A percentile compares a stretch with the other conserved stretches of the same genome.
Conservation (phyloP, 2,888 invertebrate genomes). For the Antheraea yamamai region DNA sequence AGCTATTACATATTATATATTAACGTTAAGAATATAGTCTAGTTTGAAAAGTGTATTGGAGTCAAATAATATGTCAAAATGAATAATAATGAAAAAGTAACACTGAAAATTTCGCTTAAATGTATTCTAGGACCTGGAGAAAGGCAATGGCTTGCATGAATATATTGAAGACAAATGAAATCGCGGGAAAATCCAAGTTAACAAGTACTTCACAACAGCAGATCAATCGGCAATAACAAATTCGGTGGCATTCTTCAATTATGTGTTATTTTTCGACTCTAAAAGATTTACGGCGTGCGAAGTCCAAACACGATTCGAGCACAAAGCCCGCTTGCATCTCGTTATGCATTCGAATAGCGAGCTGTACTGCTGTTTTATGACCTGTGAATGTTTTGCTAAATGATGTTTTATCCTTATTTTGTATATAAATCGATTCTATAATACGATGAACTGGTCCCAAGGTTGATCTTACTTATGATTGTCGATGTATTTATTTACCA, state of each 20-base stretch:
- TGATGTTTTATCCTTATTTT: constrained; percentile 20
- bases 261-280: constrained; percentile 4
- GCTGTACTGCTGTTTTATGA: constrained; percentile 26
- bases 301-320: background rate
- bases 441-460: background rate
- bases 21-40: too few relatives aligned
- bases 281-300: constrained; percentile 6
- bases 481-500: background rate
- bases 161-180: too few relatives aligned
- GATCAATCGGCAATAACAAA: constrained; percentile 4
- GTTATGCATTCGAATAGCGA: constrained; percentile 29
- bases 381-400: constrained; percentile 29
- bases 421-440: background rate
- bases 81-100: too few relatives aligned
- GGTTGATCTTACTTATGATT: background rate
- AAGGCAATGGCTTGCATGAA: too few relatives aligned
- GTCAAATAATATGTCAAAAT: too few relatives aligned
- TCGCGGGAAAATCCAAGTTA: background rate
- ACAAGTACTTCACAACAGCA: background rate
- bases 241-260: background rate
- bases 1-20: too few relatives aligned
- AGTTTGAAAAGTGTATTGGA: too few relatives aligned
- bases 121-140: too few relatives aligned
- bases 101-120: too few relatives aligned
- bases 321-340: constrained; percentile 16